Evolutionary conservation across 2,888 invertebrate genomes (phyloP).

Genomic region (Hanleya hanleyi): DNA sequence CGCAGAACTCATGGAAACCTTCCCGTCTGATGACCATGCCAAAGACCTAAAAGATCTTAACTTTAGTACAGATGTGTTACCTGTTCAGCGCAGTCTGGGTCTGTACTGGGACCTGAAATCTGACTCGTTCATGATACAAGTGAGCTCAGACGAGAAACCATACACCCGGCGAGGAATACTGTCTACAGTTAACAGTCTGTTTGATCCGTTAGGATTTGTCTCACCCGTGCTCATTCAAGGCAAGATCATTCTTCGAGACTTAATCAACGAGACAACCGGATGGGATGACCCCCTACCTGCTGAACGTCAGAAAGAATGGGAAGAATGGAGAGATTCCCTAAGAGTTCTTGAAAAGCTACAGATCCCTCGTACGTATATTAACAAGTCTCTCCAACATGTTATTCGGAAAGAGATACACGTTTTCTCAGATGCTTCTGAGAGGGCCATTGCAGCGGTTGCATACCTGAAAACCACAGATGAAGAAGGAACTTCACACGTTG

Average conservation of each 20-base stretch:
- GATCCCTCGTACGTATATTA: background rate
- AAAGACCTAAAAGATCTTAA: constrained; percentile 38
- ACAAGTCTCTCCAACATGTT: background rate
- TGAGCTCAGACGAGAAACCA: constrained; percentile 25
- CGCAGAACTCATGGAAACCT: constrained; percentile 35
- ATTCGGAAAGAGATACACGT: constrained; percentile 2
- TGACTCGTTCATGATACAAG: constrained; percentile 31
- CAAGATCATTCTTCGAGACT: constrained; percentile 40
- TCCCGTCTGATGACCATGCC: constrained; percentile 35
- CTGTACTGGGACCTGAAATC: constrained; percentile 34
- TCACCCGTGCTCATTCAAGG: constrained; percentile 39
- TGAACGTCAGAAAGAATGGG: constrained; percentile 24
- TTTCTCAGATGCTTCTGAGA: constrained; percentile 23
- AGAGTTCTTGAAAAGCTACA: constrained; percentile 9
- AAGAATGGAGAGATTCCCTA: constrained; percentile 36
- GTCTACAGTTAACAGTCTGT: constrained; percentile 38
- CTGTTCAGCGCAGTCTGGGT: constrained; percentile 7
- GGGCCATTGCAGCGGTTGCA: constrained; percentile 13
- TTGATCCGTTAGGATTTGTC: constrained; percentile 42
- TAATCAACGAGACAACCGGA: constrained; percentile 26
- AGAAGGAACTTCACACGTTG: background rate
- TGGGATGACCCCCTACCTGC: constrained; percentile 45
- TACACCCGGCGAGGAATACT: constrained; percentile 34
- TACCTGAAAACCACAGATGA: constrained; percentile 7
- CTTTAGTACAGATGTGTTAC: constrained; percentile 16